Conservation (phyloP, 2,797 vertebrate genomes). For the Pangasius sanitwongsei region DNA sequence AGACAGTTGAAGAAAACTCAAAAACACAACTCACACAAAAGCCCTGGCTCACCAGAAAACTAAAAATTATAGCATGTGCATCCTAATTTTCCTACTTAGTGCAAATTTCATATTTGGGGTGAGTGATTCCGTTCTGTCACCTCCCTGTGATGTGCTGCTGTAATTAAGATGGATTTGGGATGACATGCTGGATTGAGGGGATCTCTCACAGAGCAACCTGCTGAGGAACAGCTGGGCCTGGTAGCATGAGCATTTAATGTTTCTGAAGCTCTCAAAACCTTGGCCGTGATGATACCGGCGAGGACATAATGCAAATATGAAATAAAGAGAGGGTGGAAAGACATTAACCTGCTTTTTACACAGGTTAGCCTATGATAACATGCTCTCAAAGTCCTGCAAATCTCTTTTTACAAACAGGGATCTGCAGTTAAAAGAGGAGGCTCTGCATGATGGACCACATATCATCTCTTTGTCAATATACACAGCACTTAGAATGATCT, state of each 20-base stretch:
- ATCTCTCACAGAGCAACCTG: constrained; percentile 48
- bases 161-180: constrained; percentile 54
- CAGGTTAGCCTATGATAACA: constrained; percentile 34
- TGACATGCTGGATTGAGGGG: constrained; percentile 32
- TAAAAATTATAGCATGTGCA: constrained; percentile 43
- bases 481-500: constrained; percentile 4
- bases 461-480: constrained; percentile 3
- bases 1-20: constrained; percentile 2
- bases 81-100: constrained; percentile 50
- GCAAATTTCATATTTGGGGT: constrained; percentile 24
- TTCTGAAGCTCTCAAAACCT: not conserved
- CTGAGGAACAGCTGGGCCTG: constrained; percentile 48
- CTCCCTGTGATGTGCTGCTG: constrained; percentile 31
- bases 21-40: constrained; percentile 4
- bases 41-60: constrained; percentile 30
- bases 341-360: constrained; percentile 59
- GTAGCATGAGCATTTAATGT: constrained; percentile 33
- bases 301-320: constrained; percentile 49
- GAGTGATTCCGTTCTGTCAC: constrained; percentile 45
- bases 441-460: constrained; percentile 12
- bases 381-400: constrained; percentile 42
- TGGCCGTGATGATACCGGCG: constrained; percentile 48
- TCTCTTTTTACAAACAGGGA: not conserved
- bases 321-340: constrained; percentile 50
- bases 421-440: not conserved